Base-by-base conservation (phyloP, 2,888 invertebrate genomes). In the Siphlonurus alternatus region DNA sequence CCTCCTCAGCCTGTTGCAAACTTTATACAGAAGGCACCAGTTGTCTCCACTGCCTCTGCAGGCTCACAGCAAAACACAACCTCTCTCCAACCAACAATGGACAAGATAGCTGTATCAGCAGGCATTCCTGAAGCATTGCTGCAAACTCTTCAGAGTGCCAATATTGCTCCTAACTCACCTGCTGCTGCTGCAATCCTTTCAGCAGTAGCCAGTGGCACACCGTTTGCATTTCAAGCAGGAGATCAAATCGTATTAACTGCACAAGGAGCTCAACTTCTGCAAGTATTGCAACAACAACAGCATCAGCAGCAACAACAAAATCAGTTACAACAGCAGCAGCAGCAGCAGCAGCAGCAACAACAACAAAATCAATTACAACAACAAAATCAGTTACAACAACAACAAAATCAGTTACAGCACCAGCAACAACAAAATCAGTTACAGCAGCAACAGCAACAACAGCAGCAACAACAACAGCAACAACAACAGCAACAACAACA, bases 351-450 rank as follows among this genome's bases (percentile, higher is more conserved):
- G 61, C 61, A 20, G 64, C 66, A 20, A 54, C 66, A 68, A 65
- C 63, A 67, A 25, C 65, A 69, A 59, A 63, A 65, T 23, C 68
- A 65, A 61, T 67, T 67, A 59, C 65, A 51, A 66, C 68, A 63
- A 61, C 65, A 67, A 10, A 70, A 70, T 59, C 66, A 67, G 7
- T 68, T 66, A 60, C 76, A 77, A 22, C 66, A 53, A n/a, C 70
- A 70, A 53, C 68, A 69, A 56, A 64, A 70, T 63, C 66, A 68
- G 65, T 63, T 67, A 23, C 65, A 69, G 60, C 63, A 65, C 22
- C 68, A 65, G 62, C 67, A 68, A 61, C 65, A 51, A 66, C 68
- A 63, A 61, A 65, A 67, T 7, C 70, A 70, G n/a, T n/a, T n/a
- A n/a, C 70, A 70, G 53, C 68, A 69, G 56, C 64, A 70, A 63